Base-by-base conservation (phyloP, 2,113 vertebrate species). In the Platichthys flesus region DNA sequence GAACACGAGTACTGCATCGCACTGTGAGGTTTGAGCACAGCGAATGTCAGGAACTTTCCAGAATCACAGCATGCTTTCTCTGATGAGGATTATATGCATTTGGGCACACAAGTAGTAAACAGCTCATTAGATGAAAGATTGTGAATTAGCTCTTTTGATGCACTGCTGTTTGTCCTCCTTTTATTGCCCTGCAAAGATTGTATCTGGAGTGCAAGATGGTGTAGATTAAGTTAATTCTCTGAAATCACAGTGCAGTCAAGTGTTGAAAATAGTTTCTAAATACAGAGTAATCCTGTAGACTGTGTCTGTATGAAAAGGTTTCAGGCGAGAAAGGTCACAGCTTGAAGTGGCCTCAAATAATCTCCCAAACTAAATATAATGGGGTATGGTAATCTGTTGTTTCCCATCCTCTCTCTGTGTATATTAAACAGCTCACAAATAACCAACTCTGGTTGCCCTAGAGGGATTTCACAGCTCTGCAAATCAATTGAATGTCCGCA, bases 281-380 rank as follows among this genome's bases (percentile, higher is more conserved):
- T 69, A 23, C 63, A 55, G 69, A 69, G 40, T 65, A 83, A 85
- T 77, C 67, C 79, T 88, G 75, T 59, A 18, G 59, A 88, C 74
- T 63, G 68, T 71, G 57, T 65, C 71, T 54, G 42, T 67, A 35
- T 73, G 2, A 64, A 85, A 86, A 69, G 69, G 67, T 79, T 84
- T 86, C 75, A 80, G 73, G 79, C 73, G 79, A 65, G 49, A 89
- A 78, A 21, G 14, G 20, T 66, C 80, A 63, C 66, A 62, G 72
- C 71, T 68, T 71, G 5, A 83, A 84, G 78, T 81, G 55, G 60
- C 70, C 66, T 77, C 54, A 79, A 78, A 88, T 87, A 83, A 89
- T 87, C 76, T 83, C 58, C 37, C 73, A 16, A 16, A 58, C 40
- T 74, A 60, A 68, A 42, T 70, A 72, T 78, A 77, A 87, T 64